A percentile compares a stretch with the other conserved stretches of the same genome.
phyloP scores from a whole-genome alignment of 2,113 vertebrate species.

The Zeus faber region DNA sequence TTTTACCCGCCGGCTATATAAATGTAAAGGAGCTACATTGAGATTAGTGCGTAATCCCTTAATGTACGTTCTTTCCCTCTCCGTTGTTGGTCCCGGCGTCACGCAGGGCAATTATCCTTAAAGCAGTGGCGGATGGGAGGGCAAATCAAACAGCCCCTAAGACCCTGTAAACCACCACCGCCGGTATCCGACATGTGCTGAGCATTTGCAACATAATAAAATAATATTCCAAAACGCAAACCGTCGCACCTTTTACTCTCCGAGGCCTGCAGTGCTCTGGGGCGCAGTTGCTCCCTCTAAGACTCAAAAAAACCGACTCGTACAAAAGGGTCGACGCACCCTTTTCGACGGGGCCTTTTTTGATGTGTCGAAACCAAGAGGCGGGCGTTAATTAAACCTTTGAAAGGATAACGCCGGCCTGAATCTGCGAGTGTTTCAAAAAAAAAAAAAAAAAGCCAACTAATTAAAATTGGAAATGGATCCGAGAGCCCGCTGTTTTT shows the following conservation, averaged over 20 bases:
- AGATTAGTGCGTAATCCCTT: conserved; percentile 56
- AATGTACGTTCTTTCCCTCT: conserved; percentile 29
- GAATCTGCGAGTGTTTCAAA: conserved; percentile 68
- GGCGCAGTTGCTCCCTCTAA: conserved; percentile 10
- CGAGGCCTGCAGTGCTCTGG: conserved; percentile 16
- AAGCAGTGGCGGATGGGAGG: conserved; percentile 29
- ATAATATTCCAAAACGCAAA: conserved; percentile 34
- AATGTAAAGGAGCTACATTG: conserved; percentile 34
- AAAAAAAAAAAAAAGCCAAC: too few species aligned
- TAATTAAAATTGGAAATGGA: conserved; percentile 76
- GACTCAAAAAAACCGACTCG: background rate
- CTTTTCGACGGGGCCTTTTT: conserved; percentile 41
- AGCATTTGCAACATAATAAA: too few species aligned
- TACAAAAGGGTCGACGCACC: conserved; percentile 10
- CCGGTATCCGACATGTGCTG: conserved; percentile 10
- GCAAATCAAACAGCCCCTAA: conserved; percentile 26
- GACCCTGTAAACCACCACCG: conserved; percentile 2
- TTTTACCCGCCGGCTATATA: too few species aligned
- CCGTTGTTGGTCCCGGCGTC: conserved; percentile 27
- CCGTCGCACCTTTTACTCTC: conserved; percentile 40
- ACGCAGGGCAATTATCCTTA: too few species aligned
- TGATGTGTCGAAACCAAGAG: conserved; percentile 71
- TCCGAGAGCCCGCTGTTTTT: conserved; percentile 30
- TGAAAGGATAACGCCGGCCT: conserved; percentile 71
- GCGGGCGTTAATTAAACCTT: conserved; percentile 75